These are phyloP conservation scores for Chaetoderma sp. DNA, from an alignment of 2,888 invertebrate species.

Conservation along the genomic window DNA sequence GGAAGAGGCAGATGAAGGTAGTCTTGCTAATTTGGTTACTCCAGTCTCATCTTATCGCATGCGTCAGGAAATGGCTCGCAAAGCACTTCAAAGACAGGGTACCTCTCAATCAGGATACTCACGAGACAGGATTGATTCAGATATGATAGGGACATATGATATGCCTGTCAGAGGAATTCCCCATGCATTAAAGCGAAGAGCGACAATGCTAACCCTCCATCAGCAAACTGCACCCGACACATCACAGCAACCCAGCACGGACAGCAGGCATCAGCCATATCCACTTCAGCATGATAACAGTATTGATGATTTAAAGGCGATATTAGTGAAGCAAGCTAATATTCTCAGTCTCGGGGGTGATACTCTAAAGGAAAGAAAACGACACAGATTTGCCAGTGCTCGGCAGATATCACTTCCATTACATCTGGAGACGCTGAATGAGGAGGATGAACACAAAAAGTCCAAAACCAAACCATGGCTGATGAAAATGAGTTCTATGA, in stretches of 20 bases:
- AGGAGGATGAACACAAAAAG: conserved; percentile 49
- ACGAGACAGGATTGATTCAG: not conserved
- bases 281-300: conserved; percentile 8
- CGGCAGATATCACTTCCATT: conserved; percentile 58
- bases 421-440: conserved; percentile 53
- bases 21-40: no score
- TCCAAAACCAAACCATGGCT: conserved; percentile 5
- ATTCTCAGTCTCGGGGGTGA: conserved; percentile 4
- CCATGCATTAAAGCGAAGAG: no score
- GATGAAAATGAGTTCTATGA: not conserved
- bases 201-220: no score
- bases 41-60: no score
- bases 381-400: conserved; percentile 41
- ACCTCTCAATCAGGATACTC: not conserved
- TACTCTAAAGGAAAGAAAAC: conserved; percentile 4
- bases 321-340: conserved; percentile 18
- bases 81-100: no score
- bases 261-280: not conserved
- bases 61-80: no score
- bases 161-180: no score
- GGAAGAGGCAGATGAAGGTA: not conserved
- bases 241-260: not conserved
- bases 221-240: not conserved
- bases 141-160: conserved; percentile 3
- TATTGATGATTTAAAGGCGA: conserved; percentile 9